Base-by-base conservation (phyloP, 2,113 vertebrate genomes). In the Taxidea taxus region DNA sequence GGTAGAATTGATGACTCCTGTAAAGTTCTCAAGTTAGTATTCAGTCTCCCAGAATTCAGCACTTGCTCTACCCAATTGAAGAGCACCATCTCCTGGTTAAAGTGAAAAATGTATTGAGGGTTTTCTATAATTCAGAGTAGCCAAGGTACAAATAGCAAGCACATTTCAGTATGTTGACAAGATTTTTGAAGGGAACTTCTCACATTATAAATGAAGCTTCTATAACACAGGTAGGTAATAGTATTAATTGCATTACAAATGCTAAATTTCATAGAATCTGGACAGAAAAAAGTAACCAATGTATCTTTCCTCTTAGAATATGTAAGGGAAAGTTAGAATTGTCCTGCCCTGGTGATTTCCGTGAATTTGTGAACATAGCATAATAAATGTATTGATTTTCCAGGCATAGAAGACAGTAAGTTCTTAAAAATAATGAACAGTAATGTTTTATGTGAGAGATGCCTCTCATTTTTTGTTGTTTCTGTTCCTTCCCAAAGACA, bases 41-140 rank as follows among this genome's bases (percentile, higher is more conserved):
- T 77, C 66, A 85, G 0, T 51, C 39, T 51, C 42, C n/a, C 37
- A 75, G 29, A 78, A 54, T 66, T 88, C 8, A 75, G n/a, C 27
- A 77, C 29, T 68, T 70, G 42, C 37, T 92, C 94, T 95, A 66
- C 18, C 10, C n/a, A 91, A 78, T 54, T 75, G 25, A 85, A 96
- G 2, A 97, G 95, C 96, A 87, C 97, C 97, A 98, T 90, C 97
- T 98, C 42, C 94, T 98, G 98, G 97, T 92, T 90, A 78, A 95
- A 86, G 6, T 85, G 87, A 80, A 90, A 94, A 95, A 72, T 42
- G 23, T 8, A 10, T 0, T 14, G 70, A 31, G 2, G 1, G 58
- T 96, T 84, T 95, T 49, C 56, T 75, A 10, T 70, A 34, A 77
- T 58, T 84, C 31, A 90, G 6, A 88, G 29, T 44, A 72, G 21